These are phyloP conservation scores for Ochropacha duplaris DNA, from an alignment of 2,888 invertebrate species.

Conservation along the genomic window DNA sequence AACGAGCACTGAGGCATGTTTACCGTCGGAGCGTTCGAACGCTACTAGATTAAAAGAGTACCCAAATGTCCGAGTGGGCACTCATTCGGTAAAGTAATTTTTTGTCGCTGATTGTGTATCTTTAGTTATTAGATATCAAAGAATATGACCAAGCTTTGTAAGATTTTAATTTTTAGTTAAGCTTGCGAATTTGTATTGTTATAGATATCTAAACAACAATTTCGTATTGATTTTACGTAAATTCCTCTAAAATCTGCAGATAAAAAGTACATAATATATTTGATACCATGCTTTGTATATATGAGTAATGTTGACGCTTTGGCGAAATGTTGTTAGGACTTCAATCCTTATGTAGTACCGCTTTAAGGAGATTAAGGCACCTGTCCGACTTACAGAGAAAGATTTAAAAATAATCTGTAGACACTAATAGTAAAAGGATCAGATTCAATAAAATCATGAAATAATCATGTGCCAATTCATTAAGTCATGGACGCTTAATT, in stretches of 20 bases:
- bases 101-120: too few relatives aligned
- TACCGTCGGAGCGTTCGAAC: too few relatives aligned
- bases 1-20: too few relatives aligned
- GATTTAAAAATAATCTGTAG: too few relatives aligned
- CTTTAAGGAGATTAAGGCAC: neutral
- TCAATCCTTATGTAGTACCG: neutral
- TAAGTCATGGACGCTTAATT: too few relatives aligned
- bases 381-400: neutral
- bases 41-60: too few relatives aligned
- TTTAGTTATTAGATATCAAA: neutral
- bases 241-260: neutral
- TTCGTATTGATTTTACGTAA: neutral
- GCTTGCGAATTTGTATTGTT: neutral
- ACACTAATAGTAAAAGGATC: too few relatives aligned
- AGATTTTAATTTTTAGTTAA: neutral
- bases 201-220: too few relatives aligned
- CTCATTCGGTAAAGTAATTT: too few relatives aligned
- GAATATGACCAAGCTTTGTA: neutral
- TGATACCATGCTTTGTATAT: constrained; percentile 7
- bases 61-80: too few relatives aligned
- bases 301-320: neutral
- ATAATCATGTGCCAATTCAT: too few relatives aligned
- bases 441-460: too few relatives aligned
- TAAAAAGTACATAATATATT: constrained; percentile 1
- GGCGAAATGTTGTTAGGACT: neutral